Evolutionary conservation across 2,888 invertebrate species (phyloP).

Genomic region (Escarpia spicata): DNA sequence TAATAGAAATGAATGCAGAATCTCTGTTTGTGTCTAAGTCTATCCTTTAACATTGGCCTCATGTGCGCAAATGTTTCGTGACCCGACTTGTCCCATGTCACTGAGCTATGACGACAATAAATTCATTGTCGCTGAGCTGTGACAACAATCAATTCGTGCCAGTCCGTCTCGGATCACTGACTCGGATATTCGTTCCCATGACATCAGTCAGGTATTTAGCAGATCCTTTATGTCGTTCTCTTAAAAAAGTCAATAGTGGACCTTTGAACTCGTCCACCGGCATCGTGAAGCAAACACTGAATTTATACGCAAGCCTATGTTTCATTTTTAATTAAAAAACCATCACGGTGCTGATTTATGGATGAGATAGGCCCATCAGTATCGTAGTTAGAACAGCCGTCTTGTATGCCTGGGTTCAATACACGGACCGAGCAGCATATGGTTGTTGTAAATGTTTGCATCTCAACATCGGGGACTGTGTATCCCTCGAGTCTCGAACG

Average conservation of each 20-base stretch:
- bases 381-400: too few species aligned
- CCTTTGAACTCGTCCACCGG: neutral
- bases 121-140: too few species aligned
- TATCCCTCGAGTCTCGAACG: too few species aligned
- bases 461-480: too few species aligned
- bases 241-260: neutral
- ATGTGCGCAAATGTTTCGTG: too few species aligned
- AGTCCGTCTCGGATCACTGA: neutral
- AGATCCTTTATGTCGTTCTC: neutral
- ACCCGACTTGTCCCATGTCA: neutral
- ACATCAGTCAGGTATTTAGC: neutral
- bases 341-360: too few species aligned
- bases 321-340: neutral
- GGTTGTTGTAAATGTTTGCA: too few species aligned
- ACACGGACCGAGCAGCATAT: too few species aligned
- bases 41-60: too few species aligned
- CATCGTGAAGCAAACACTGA: neutral
- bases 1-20: neutral
- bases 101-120: neutral
- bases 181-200: neutral
- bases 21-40: neutral
- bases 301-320: neutral
- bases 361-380: too few species aligned
- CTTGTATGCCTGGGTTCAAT: too few species aligned
- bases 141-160: neutral